Conservation (phyloP, 2,797 vertebrate species). For the Micrastur ruficollis region DNA sequence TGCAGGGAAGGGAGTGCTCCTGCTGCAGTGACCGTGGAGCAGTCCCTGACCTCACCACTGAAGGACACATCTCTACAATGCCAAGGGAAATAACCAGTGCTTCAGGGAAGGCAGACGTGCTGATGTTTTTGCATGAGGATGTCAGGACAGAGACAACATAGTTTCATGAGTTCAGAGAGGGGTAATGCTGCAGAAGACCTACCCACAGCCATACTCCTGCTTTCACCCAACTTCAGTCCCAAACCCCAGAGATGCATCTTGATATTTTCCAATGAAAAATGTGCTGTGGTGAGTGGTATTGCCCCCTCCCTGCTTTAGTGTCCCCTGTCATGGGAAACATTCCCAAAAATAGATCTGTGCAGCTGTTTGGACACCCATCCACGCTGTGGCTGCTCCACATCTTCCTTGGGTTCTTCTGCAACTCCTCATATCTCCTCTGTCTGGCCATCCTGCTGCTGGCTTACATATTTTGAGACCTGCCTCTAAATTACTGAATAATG, state of each 20-base stretch:
- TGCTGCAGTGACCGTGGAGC: neutral
- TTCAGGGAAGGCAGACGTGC: accelerated
- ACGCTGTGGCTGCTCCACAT: accelerated
- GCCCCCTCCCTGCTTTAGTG: neutral
- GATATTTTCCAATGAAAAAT: neutral
- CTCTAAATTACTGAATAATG: neutral
- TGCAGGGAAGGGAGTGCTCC: neutral
- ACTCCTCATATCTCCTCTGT: neutral
- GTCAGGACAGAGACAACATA: neutral
- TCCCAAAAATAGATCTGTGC: neutral
- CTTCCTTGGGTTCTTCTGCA: neutral
- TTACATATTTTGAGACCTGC: neutral
- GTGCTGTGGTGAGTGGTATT: neutral
- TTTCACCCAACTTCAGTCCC: neutral
- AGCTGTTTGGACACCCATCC: neutral
- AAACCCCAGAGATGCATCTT: neutral
- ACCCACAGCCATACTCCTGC: neutral
- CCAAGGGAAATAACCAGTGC: neutral
- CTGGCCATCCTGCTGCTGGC: neutral
- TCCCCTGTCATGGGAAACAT: neutral
- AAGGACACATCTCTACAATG: neutral
- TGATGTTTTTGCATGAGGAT: neutral
- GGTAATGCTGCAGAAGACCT: neutral
- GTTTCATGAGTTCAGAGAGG: neutral
- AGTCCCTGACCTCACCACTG: neutral